Evolutionary conservation across 2,797 vertebrate species (phyloP), one percentile per base, ranked within the genome.

Genomic region (Emys orbicularis): DNA sequence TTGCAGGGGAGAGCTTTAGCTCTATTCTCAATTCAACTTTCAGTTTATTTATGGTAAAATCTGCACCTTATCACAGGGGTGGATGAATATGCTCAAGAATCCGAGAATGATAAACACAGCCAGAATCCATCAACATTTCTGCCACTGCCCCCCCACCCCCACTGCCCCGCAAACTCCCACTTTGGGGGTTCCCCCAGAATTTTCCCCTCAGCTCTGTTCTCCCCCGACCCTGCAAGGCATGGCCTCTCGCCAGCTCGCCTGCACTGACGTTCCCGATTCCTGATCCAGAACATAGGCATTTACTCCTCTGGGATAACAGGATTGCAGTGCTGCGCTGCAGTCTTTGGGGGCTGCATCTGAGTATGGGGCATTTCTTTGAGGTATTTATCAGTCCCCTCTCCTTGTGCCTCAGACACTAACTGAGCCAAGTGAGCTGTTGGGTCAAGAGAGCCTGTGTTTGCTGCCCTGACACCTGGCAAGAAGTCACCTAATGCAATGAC

Each of bases 11-110:
- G 76, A 92, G 90, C 54, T 25, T 81, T 92, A 90, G 95, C 68
- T 93, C 96, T 88, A 31, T 49, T 5, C 8, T 0, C 44, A 92
- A 79, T 86, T 59, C 93, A 96, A 89, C 94, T 96, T 91, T 49
- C 57, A 74, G 61, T 90, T 95, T 93, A 92, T 72, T 83, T 86
- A 54, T 41, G 53, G 49, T 31, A 34, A 72, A 21, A 37, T 37
- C 65, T 23, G 65, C 65, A 21, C 96, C 95, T 92, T 74, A 61
- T 87, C 91, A 91, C 88, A 81, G 88, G 91, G 92, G 86, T 79
- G 87, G 96, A 91, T 95, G 94, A 96, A 94, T 76, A 19, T 89
- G 93, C 86, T 44, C 90, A 49, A 84, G 74, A 95, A 79, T 1
- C 52, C 88, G 88, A 25, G 86, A 90, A 80, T 65, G 87, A 95